A percentile compares a stretch with the other conserved stretches of the same genome.
Conservation (phyloP, 2,888 invertebrate species). For the Lutraria lutraria region DNA sequence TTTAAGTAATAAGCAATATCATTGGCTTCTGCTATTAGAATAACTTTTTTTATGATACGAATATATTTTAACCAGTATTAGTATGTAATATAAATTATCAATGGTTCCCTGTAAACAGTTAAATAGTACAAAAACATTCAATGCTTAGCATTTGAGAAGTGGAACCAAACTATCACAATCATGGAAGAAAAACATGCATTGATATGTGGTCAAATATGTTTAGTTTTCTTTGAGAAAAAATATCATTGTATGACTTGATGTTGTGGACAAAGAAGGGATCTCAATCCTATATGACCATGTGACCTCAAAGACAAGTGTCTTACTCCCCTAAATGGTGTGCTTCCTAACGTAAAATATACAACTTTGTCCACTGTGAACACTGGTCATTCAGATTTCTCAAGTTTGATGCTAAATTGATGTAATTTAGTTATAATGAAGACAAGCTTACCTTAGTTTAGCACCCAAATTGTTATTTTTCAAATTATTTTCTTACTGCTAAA, state of each 20-base stretch:
- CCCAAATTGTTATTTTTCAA: too few species aligned
- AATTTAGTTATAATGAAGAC: too few species aligned
- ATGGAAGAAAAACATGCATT: not conserved
- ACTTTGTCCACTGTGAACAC: not conserved
- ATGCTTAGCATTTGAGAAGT: too few species aligned
- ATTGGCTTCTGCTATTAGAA: too few species aligned
- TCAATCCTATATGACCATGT: slow-evolving; percentile 23
- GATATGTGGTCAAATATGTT: not conserved
- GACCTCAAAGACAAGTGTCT: slow-evolving; percentile 48
- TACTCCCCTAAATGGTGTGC: slow-evolving; percentile 17
- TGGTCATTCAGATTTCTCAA: not conserved
- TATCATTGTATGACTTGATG: slow-evolving; percentile 3
- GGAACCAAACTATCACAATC: not conserved
- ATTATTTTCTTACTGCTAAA: too few species aligned
- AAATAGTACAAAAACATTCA: too few species aligned
- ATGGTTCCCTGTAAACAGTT: too few species aligned
- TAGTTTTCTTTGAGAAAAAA: not conserved
- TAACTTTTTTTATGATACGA: too few species aligned
- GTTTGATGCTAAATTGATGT: not conserved
- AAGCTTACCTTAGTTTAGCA: too few species aligned
- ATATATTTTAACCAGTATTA: too few species aligned
- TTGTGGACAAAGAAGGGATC: slow-evolving; percentile 8
- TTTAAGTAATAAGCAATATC: too few species aligned
- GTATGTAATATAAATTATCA: too few species aligned
- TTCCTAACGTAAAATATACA: slow-evolving; percentile 20